phyloP scores from a whole-genome alignment of 2,113 vertebrate species.

The Eretmochelys imbricata region DNA sequence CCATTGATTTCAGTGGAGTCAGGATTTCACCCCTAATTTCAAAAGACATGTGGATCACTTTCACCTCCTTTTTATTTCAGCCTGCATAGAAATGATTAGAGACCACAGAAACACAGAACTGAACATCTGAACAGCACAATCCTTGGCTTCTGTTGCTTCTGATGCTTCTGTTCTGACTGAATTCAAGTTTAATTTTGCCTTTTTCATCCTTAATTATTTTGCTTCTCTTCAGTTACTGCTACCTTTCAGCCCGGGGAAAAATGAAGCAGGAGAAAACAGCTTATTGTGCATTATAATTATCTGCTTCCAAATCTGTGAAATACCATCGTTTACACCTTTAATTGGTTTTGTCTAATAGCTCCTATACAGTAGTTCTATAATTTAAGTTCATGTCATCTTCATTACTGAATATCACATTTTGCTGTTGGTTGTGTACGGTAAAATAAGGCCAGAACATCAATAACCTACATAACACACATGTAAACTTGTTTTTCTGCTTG shows the following conservation, averaged over 20 bases:
- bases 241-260: slow-evolving; percentile 37
- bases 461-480: slow-evolving; percentile 71
- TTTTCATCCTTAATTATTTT: slow-evolving; percentile 10
- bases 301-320: slow-evolving; percentile 66
- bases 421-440: slow-evolving; percentile 46
- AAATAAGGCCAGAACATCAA: slow-evolving; percentile 59
- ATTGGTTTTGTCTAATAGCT: slow-evolving; percentile 60
- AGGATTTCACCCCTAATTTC: slow-evolving; percentile 9
- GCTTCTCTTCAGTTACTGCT: slow-evolving; percentile 6
- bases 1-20: slow-evolving; percentile 6
- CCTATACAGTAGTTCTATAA: slow-evolving; percentile 56
- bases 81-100: not conserved
- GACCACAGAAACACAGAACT: slow-evolving; percentile 36
- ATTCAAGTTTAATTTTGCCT: slow-evolving; percentile 41
- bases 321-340: slow-evolving; percentile 64
- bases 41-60: not conserved
- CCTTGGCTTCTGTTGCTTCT: slow-evolving; percentile 3
- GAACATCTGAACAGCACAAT: slow-evolving; percentile 38
- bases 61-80: slow-evolving; percentile 4
- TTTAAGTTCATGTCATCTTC: slow-evolving; percentile 56
- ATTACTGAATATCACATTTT: slow-evolving; percentile 57
- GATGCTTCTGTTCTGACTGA: slow-evolving; percentile 3
- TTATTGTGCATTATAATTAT: slow-evolving; percentile 63
- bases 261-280: slow-evolving; percentile 56
- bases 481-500: slow-evolving; percentile 59